Base-by-base conservation (phyloP, 92 coral and sea anemone species). In the Hydrozoanthus gracilis region DNA sequence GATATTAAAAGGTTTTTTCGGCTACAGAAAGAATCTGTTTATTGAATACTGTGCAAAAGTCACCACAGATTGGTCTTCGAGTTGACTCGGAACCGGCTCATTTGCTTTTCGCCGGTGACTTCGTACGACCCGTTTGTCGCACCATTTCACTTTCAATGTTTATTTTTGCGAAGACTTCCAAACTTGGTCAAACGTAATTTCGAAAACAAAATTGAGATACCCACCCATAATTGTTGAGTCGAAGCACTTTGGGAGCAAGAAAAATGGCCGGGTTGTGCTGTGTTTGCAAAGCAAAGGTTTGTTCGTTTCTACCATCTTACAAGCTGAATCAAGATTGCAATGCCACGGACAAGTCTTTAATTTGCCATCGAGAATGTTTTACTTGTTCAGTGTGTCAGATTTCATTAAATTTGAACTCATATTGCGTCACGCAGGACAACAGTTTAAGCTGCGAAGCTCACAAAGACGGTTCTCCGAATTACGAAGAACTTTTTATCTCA, bases 351-450 rank as follows among this genome's bases (percentile, higher is more conserved):
- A 46, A 46, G 4, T 16, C 70, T 58, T 56, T 44, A 60, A 6
- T 80, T 65, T 80, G 74, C 69, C 85, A 80, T 80, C 85, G 62
- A 17, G 74, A 67, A 64, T 80, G 85, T 80, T 80, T 80, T 46
- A 62, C 73, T 80, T 80, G 85, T 18, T 65, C 74, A 9, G 75
- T 80, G 85, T 80, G 85, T 80, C 85, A 80, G 55, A 80, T 80
- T 66, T 52, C 85, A 64, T 80, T 64, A 80, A 60, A 47, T 14
- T 16, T 80, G 18, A 47, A 65, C 47, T 64, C 85, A 12, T 80
- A 80, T 49, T 46, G 48, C 13, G 85, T 80, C 85, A 80, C 74
- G 58, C 73, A 48, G 47, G 85, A 80, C 72, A 80, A 48, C 27
- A 80, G 16, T 8, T 65, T 80, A 7, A 64, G 73, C 73, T 80